Evolutionary conservation across 2,888 invertebrate species (phyloP), one percentile per base, ranked within the genome.

Genomic region (Phyto melanocephala): DNA sequence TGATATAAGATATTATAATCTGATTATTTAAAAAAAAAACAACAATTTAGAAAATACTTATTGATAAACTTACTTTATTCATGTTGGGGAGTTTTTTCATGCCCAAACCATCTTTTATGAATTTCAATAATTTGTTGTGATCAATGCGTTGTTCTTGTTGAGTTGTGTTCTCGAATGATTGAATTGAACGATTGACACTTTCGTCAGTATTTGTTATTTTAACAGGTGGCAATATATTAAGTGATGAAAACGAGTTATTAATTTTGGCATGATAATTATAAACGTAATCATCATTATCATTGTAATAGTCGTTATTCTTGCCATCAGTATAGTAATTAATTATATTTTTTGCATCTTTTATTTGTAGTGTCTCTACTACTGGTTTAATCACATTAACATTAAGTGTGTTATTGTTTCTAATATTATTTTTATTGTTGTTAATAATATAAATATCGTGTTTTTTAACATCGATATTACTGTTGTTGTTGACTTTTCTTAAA

Each of bases 41-140:
- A n/a, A n/a, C n/a, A n/a, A n/a, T n/a, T n/a, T n/a, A n/a, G n/a
- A n/a, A n/a, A n/a, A n/a, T 13, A 13, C 24, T 22, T 47, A 17
- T 37, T 42, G 15, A 24, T 28, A 8, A 20, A 71, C 86, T 87
- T 81, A 90, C 90, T 87, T 87, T 90, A 33, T 80, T 86, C 82
- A 88, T 88, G 81, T 90, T 88, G 58, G 90, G 90, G 22, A 89
- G 52, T 63, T 85, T 87, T 54, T 85, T 86, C 47, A 90, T 77
- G 20, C 90, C 88, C 56, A 90, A 86, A 40, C 90, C 91, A 28
- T 87, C 85, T 87, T 89, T 87, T 37, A 90, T 86, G 40, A 90
- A 85, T 75, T 88, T 81, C 5, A 86, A 85, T 11, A 90, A 84
- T 67, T 87, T 87, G 11, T 82, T 75, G 52, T 86, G 84, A 83